Conservation (phyloP, 2,888 invertebrate genomes). For the Tetrapedia diversipes region DNA sequence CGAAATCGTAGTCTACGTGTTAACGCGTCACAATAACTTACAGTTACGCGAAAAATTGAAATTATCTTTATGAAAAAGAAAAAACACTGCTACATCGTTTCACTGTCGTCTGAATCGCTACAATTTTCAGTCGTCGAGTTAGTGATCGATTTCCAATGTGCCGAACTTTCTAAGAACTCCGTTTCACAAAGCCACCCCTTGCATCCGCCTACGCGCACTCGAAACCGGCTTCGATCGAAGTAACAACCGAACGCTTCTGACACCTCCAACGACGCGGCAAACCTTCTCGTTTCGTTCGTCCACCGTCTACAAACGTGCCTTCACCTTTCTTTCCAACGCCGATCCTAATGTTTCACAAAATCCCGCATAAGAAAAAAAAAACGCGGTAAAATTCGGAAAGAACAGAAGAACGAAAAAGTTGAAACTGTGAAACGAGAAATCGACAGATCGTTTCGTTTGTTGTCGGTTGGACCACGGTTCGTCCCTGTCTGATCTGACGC, state of each 20-base stretch:
- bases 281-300: no score
- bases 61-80: no score
- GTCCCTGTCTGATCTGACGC: not conserved
- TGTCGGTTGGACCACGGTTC: not conserved
- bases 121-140: no score
- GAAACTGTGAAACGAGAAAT: no score
- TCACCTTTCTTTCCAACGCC: conserved; percentile 26
- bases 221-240: conserved; percentile 25
- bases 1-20: no score
- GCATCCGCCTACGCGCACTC: not conserved
- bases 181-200: not conserved
- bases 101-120: no score
- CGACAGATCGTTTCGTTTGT: no score
- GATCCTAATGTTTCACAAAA: conserved; percentile 18
- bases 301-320: not conserved
- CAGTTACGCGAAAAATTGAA: no score
- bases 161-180: not conserved
- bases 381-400: not conserved
- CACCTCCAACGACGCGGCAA: conserved; percentile 21
- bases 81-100: no score
- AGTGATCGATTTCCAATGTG: no score
- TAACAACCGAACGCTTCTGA: conserved; percentile 24
- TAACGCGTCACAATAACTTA: no score
- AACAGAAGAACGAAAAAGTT: no score
- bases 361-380: conserved; percentile 24